Conservation (phyloP, 2,113 vertebrate genomes). For the Microcebus lehilahytsara region DNA sequence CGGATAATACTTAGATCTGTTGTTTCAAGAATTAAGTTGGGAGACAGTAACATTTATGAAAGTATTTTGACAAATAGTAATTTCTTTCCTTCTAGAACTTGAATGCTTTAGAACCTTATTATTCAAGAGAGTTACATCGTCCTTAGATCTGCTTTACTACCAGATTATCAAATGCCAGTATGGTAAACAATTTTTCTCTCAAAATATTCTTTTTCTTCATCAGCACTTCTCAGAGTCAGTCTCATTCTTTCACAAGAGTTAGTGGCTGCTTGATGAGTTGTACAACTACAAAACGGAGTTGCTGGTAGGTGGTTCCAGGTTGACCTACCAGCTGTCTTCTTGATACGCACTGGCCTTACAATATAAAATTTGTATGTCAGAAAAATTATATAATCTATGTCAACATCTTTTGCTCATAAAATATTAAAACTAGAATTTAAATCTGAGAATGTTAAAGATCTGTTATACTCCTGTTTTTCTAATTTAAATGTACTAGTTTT, state of each 20-base stretch:
- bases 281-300: neutral
- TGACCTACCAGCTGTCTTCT: neutral
- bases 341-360: neutral
- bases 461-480: neutral
- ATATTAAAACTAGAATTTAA: conserved; percentile 8
- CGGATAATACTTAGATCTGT: neutral
- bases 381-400: neutral
- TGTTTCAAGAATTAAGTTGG: neutral
- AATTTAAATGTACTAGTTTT: neutral
- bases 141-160: neutral
- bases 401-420: neutral
- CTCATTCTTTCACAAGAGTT: neutral
- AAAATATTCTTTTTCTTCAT: neutral
- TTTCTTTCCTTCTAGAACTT: neutral
- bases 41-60: neutral
- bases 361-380: neutral
- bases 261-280: neutral
- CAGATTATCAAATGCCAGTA: neutral
- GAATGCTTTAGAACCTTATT: neutral
- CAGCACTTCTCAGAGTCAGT: neutral
- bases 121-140: neutral
- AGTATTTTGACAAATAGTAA: neutral
- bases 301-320: neutral
- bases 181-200: neutral
- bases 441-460: neutral